Conservation (phyloP, 2,888 invertebrate species). For the Macaria liturata region DNA sequence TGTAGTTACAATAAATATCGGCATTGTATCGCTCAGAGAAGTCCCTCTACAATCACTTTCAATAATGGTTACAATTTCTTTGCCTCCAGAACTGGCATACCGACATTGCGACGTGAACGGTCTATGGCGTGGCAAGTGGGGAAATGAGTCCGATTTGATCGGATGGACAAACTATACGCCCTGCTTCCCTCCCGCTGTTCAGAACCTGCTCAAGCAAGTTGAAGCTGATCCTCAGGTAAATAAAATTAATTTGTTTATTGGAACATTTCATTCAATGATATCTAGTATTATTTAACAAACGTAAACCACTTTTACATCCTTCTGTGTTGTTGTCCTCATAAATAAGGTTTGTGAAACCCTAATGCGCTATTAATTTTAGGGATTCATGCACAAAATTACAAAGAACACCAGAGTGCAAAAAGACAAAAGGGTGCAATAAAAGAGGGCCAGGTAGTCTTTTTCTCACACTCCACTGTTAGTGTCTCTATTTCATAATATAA, state of each 20-base stretch:
- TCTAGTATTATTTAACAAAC: background rate
- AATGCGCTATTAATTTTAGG: background rate
- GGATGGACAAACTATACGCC: slow-evolving; percentile 94
- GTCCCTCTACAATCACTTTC: background rate
- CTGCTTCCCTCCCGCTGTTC: slow-evolving; percentile 89
- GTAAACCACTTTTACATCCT: background rate
- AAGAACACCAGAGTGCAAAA: background rate
- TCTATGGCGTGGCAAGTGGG: slow-evolving; percentile 84
- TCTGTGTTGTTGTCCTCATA: background rate
- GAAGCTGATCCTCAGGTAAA: slow-evolving; percentile 54
- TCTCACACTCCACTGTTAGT: too few relatives aligned
- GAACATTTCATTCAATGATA: background rate
- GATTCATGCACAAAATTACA: background rate
- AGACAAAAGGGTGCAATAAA: background rate
- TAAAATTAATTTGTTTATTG: slow-evolving; percentile 6
- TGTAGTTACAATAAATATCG: background rate
- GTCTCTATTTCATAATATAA: too few relatives aligned
- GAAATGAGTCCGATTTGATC: slow-evolving; percentile 55
- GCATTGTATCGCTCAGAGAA: background rate
- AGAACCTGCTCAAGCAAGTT: slow-evolving; percentile 85
- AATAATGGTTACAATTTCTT: background rate
- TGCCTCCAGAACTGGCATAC: slow-evolving; percentile 85
- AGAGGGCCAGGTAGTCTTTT: too few relatives aligned
- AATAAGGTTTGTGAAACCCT: background rate
- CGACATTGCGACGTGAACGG: slow-evolving; percentile 87